Evolutionary conservation across 2,797 vertebrate species (phyloP).

Genomic region (Alauda arvensis): DNA sequence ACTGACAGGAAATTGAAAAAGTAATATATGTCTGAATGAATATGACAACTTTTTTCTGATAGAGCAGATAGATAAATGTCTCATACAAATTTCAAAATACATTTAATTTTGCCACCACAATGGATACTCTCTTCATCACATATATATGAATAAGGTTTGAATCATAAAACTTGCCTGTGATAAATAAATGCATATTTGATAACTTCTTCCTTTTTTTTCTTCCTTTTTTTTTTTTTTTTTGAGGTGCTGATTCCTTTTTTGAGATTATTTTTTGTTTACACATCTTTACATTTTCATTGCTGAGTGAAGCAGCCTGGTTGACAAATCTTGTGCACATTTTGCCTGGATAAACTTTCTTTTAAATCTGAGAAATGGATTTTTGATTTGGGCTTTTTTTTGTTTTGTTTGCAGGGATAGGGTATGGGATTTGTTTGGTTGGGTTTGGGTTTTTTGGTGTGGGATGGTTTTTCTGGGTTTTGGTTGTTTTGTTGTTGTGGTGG

Average conservation of each 20-base stretch:
- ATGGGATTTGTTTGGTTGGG: not conserved
- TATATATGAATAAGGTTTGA: slow-evolving; percentile 61
- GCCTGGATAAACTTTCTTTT: not conserved
- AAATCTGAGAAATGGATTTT: not conserved
- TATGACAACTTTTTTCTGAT: slow-evolving; percentile 75
- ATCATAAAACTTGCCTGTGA: slow-evolving; percentile 46
- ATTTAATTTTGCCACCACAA: slow-evolving; percentile 75
- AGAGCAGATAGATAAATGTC: slow-evolving; percentile 75
- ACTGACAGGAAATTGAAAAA: slow-evolving; percentile 79
- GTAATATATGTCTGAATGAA: slow-evolving; percentile 73
- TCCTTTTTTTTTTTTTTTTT: not conserved
- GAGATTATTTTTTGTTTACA: slow-evolving; percentile 54
- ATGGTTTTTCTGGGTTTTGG: no score
- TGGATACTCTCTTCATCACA: slow-evolving; percentile 70
- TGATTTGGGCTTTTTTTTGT: not conserved
- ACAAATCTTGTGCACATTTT: not conserved
- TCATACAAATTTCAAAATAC: slow-evolving; percentile 68
- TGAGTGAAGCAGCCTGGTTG: not conserved
- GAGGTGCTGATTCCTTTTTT: slow-evolving; percentile 19
- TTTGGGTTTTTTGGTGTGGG: not conserved
- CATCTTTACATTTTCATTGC: slow-evolving; percentile 55
- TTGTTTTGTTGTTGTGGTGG: not conserved
- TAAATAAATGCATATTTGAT: slow-evolving; percentile 69
- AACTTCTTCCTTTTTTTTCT: not conserved
- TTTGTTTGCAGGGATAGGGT: rapidly evolving